These are phyloP conservation scores for Epistrophella euchroma DNA, from an alignment of 2,888 invertebrate genomes.

Conservation along the genomic window DNA sequence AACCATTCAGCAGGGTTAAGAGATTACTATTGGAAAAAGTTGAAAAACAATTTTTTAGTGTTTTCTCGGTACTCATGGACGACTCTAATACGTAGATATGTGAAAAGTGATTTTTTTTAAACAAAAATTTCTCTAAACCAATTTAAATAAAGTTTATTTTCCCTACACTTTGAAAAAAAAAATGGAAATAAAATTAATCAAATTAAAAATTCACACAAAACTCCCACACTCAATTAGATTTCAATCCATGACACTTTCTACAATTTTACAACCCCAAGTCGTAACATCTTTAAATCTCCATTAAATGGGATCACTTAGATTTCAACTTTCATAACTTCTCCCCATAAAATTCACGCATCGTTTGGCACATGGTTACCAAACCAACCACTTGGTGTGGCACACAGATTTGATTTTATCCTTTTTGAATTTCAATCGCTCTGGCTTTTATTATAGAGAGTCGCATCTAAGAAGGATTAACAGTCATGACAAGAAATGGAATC, in stretches of 20 bases:
- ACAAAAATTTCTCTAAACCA: no score
- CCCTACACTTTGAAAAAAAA: background rate
- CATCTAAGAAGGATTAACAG: conserved; percentile 71
- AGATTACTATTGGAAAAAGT: no score
- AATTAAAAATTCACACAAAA: conserved; percentile 53
- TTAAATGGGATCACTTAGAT: conserved; percentile 60
- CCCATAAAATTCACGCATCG: conserved; percentile 70
- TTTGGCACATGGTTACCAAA: conserved; percentile 50
- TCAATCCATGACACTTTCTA: conserved; percentile 16
- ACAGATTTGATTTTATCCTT: conserved; percentile 64
- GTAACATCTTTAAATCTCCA: conserved; percentile 29
- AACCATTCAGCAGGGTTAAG: no score
- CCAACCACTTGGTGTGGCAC: conserved; percentile 46
- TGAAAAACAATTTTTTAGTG: no score
- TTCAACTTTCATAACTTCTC: conserved; percentile 60
- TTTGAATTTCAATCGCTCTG: conserved; percentile 65
- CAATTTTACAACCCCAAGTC: conserved; percentile 16
- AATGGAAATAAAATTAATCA: background rate
- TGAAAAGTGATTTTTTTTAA: no score
- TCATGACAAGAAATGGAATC: conserved; percentile 67
- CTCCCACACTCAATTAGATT: conserved; percentile 58
- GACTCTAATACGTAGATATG: no score
- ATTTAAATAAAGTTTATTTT: background rate
- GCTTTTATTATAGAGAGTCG: conserved; percentile 28
- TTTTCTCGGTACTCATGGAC: no score